A percentile compares a stretch with the other conserved stretches of the same genome.
phyloP scores from a whole-genome alignment of 1,140 invertebrate species.

The Euwallacea fornicatus region DNA sequence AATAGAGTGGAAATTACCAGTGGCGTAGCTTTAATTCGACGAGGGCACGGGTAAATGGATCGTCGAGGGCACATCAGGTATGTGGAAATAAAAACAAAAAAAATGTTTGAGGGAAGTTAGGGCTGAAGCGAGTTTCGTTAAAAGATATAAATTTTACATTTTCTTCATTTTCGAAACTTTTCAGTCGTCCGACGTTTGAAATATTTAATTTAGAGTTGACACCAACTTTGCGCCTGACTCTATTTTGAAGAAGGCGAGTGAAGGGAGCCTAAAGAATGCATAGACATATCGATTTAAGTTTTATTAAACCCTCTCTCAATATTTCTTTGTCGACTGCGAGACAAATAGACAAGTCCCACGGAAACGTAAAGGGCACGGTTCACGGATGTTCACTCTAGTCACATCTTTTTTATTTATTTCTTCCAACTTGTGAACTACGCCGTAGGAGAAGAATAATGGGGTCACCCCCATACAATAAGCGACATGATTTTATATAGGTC shows the following conservation, averaged over 20 bases:
- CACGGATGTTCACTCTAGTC: constrained; percentile 18
- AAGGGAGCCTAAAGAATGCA: constrained; percentile 34
- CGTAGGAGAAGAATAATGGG: constrained; percentile 1
- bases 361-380: constrained; percentile 25
- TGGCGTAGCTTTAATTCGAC: constrained; percentile 21
- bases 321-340: constrained; percentile 32
- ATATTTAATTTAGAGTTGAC: constrained; percentile 41
- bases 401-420: constrained; percentile 21
- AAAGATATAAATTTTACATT: constrained; percentile 40
- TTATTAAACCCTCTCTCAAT: constrained; percentile 35
- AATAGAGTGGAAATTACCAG: constrained; percentile 2
- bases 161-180: constrained; percentile 39
- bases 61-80: constrained; percentile 19
- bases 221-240: constrained; percentile 32
- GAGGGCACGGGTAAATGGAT: constrained; percentile 25
- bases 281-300: constrained; percentile 39
- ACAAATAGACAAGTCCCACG: constrained; percentile 32
- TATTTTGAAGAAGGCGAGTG: constrained; percentile 31
- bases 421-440: constrained; percentile 12
- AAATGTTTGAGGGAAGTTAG: constrained; percentile 30
- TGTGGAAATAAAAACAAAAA: constrained; percentile 28
- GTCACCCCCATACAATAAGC: constrained; percentile 4
- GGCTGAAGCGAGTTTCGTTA: constrained; percentile 31
- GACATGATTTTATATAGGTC: not conserved
- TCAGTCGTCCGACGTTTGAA: constrained; percentile 36